phyloP scores from a whole-genome alignment of 2,113 vertebrate genomes.

The Anoura caudifer region DNA sequence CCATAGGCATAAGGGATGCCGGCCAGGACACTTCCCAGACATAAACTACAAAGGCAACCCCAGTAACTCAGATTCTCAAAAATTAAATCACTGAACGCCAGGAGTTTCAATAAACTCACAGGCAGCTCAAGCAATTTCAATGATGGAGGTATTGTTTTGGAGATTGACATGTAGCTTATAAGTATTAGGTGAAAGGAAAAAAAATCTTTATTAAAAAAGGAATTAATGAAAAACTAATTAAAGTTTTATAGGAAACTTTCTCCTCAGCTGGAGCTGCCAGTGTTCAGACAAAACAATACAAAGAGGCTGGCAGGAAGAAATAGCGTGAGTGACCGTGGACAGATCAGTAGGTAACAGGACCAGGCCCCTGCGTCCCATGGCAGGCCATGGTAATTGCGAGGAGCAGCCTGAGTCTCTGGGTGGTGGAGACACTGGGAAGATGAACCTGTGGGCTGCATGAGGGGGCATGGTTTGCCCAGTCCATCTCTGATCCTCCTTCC shows the following conservation, averaged over 20 bases:
- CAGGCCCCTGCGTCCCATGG: too few relatives aligned
- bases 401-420: background rate
- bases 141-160: constrained; percentile 39
- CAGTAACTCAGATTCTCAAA: background rate
- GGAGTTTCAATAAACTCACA: constrained; percentile 50
- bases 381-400: background rate
- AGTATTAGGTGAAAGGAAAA: constrained; percentile 30
- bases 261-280: background rate
- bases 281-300: background rate
- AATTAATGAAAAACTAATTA: constrained; percentile 66
- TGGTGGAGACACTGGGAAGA: too few relatives aligned
- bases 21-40: background rate
- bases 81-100: constrained; percentile 36
- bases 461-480: background rate
- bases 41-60: background rate
- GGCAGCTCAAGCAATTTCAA: constrained; percentile 31
- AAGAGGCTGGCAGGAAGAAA: background rate
- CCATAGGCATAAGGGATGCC: background rate
- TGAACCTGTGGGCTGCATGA: rapidly evolving
- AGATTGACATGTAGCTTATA: constrained; percentile 60
- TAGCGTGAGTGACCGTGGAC: background rate
- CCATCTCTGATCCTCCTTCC: background rate
- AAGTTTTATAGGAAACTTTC: constrained; percentile 43
- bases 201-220: constrained; percentile 55
- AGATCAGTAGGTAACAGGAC: too few relatives aligned